phyloP scores from a whole-genome alignment of 2,113 vertebrate species.

The Galbula dea region DNA sequence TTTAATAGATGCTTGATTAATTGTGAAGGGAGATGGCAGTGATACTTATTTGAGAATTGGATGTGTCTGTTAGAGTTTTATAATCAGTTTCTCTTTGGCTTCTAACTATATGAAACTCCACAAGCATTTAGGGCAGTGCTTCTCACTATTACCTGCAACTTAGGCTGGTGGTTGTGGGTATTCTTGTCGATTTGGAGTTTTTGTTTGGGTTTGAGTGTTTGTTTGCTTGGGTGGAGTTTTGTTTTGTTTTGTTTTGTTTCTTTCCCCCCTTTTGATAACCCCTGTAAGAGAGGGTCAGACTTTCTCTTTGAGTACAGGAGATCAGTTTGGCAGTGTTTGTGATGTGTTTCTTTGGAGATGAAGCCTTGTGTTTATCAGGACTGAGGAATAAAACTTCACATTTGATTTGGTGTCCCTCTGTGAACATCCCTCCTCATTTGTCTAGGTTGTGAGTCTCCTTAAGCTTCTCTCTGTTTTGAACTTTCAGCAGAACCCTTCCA shows the following conservation, averaged over 20 bases:
- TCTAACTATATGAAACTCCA: background rate
- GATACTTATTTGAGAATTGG: background rate
- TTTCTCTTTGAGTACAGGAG: background rate
- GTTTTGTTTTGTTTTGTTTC: too few relatives aligned
- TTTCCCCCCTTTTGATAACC: background rate
- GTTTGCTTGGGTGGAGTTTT: too few relatives aligned
- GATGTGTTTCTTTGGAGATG: background rate
- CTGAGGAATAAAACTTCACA: background rate
- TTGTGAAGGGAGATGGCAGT: background rate
- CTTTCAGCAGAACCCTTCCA: background rate
- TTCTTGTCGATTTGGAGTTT: too few relatives aligned
- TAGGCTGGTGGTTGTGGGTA: too few relatives aligned
- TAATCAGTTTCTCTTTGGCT: background rate
- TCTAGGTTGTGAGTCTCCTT: background rate
- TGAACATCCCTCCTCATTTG: background rate
- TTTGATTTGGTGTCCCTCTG: background rate
- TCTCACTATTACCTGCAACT: background rate
- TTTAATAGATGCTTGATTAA: background rate
- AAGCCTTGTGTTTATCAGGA: background rate
- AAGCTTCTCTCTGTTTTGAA: background rate
- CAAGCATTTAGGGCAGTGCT: background rate
- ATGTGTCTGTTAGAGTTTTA: background rate
- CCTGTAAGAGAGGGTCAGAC: background rate
- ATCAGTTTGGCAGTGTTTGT: background rate
- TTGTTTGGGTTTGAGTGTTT: too few relatives aligned